A percentile compares a stretch with the other conserved stretches of the same genome.
These are phyloP conservation scores for Nomada fucata DNA, from an alignment of 2,888 invertebrate genomes.

Conservation along the genomic window DNA sequence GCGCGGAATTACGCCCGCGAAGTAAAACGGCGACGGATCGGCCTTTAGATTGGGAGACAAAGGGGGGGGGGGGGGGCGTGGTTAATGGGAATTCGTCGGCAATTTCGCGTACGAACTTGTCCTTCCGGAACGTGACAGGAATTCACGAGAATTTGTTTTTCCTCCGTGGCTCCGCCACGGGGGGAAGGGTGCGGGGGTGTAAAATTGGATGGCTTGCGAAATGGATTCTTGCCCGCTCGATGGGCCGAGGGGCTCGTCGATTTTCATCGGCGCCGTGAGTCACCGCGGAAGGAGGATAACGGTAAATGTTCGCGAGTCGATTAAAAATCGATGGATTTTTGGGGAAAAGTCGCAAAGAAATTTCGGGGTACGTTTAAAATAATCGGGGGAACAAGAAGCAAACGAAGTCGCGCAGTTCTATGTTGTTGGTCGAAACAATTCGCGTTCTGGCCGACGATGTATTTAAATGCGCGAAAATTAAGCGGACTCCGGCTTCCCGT, in stretches of 20 bases:
- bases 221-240: constrained; percentile 27
- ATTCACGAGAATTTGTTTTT: constrained; percentile 51
- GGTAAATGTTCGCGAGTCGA: too few species aligned
- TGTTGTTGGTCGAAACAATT: too few species aligned
- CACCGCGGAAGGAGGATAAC: too few species aligned
- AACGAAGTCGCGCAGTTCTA: too few species aligned
- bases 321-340: too few species aligned
- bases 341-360: too few species aligned
- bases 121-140: constrained; percentile 63
- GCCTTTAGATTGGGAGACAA: constrained; percentile 60
- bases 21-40: constrained; percentile 55
- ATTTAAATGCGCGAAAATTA: too few species aligned
- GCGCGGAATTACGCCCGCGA: constrained; percentile 59
- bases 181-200: constrained; percentile 8
- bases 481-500: neutral
- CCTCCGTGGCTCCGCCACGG: neutral
- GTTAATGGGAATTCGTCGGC: constrained; percentile 67
- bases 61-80: constrained; percentile 25
- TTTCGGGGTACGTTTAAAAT: too few species aligned
- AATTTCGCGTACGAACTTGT: constrained; percentile 64
- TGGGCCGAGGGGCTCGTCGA: too few species aligned
- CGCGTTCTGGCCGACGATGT: too few species aligned
- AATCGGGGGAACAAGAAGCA: too few species aligned
- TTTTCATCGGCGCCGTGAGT: too few species aligned
- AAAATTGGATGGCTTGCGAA: constrained; percentile 45